phyloP scores from a whole-genome alignment of 2,797 vertebrate genomes.

The Ptychobarbus kaznakovi region DNA sequence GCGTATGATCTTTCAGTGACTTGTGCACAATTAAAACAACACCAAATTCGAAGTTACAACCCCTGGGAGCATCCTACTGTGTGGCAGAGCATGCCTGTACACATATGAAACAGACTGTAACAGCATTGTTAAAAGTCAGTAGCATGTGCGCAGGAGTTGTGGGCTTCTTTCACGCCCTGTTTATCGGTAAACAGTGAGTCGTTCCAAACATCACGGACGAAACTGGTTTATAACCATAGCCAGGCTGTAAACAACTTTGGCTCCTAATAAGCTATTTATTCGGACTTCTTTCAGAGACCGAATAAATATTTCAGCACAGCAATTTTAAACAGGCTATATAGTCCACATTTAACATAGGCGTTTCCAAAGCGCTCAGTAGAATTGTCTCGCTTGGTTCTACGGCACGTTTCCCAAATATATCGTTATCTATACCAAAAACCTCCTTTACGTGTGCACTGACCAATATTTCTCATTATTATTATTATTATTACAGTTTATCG shows the following conservation, averaged over 20 bases:
- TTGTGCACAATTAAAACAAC: conserved; percentile 72
- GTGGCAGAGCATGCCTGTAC: conserved; percentile 30
- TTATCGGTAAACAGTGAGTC: conserved; percentile 33
- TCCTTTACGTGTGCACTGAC: not conserved
- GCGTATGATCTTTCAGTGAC: conserved; percentile 71
- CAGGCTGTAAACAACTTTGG: conserved; percentile 23
- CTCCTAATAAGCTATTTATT: not conserved
- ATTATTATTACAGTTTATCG: not conserved
- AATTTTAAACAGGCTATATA: not conserved
- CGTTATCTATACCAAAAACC: not conserved
- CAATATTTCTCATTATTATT: not conserved
- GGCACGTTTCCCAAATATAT: not conserved
- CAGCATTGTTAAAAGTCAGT: conserved; percentile 37
- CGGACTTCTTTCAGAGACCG: not conserved
- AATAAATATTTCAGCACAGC: not conserved
- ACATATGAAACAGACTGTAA: conserved; percentile 34
- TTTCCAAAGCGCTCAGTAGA: not conserved
- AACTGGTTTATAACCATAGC: conserved; percentile 42
- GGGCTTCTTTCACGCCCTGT: conserved; percentile 34
- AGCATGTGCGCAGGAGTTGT: conserved; percentile 12
- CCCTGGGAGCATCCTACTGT: conserved; percentile 58
- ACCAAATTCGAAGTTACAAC: conserved; percentile 69
- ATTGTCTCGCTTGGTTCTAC: not conserved
- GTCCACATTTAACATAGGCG: not conserved
- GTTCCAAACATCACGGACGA: conserved; percentile 35